Evolutionary conservation across 2,113 vertebrate genomes (phyloP).

Genomic region (Fregetta grallaria): DNA sequence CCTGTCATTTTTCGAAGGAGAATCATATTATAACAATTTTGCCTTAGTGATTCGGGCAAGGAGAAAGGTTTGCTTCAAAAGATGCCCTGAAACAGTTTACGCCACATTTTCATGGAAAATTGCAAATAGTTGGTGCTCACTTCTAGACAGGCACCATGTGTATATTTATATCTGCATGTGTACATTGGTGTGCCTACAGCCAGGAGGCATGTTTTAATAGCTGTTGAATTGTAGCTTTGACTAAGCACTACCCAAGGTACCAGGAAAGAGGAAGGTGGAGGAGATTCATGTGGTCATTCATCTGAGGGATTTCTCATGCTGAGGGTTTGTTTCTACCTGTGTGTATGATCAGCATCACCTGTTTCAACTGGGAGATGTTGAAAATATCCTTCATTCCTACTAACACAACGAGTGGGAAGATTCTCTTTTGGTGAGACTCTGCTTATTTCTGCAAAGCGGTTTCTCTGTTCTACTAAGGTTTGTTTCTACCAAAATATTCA

Average conservation of each 20-base stretch:
- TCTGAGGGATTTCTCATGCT: not conserved
- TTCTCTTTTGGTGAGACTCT: not conserved
- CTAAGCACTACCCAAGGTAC: not conserved
- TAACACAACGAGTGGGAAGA: not conserved
- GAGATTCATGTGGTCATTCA: not conserved
- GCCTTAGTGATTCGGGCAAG: not conserved
- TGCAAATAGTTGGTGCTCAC: not conserved
- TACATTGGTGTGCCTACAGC: not conserved
- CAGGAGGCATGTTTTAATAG: not conserved
- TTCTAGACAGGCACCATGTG: not conserved
- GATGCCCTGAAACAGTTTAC: not conserved
- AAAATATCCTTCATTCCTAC: not conserved
- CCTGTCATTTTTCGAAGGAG: not conserved
- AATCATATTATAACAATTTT: not conserved
- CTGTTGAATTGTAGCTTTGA: not conserved
- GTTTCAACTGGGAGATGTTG: fast-evolving
- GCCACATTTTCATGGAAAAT: not conserved
- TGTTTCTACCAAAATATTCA: not conserved
- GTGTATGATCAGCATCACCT: not conserved
- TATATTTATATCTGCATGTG: fast-evolving
- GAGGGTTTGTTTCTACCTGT: not conserved
- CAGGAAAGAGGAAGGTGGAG: not conserved
- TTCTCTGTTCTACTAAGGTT: not conserved
- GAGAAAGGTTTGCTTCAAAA: not conserved
- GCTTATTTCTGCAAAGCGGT: not conserved